A percentile compares a stretch with the other conserved stretches of the same genome.
Evolutionary conservation across 2,888 invertebrate species (phyloP).

Genomic region (Gastrophysa polygoni): DNA sequence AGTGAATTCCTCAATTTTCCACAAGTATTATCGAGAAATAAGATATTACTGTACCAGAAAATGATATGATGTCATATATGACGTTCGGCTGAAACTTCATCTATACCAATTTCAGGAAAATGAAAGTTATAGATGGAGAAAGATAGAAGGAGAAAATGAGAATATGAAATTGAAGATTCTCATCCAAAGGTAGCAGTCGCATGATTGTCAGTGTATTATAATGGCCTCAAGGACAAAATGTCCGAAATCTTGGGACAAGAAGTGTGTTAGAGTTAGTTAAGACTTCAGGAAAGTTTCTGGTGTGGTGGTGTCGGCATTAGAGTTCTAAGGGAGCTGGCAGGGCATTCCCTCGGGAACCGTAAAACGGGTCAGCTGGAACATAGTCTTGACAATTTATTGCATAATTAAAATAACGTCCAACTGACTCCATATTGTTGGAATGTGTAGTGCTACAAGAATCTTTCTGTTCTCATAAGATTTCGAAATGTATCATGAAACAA

Average conservation of each 20-base stretch:
- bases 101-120: no score
- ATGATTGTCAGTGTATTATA: background rate
- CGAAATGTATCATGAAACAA: no score
- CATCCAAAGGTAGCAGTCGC: no score
- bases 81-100: no score
- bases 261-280: constrained; percentile 21
- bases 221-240: background rate
- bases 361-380: constrained; percentile 33
- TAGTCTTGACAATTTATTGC: constrained; percentile 32
- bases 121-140: no score
- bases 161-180: no score
- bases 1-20: no score
- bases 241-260: background rate
- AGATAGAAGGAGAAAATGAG: no score
- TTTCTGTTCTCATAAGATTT: no score
- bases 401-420: constrained; percentile 32
- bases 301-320: constrained; percentile 29
- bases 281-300: constrained; percentile 28
- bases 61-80: no score
- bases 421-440: constrained; percentile 7
- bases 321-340: constrained; percentile 27
- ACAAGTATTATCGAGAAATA: no score
- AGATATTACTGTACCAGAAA: no score
- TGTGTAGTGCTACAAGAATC: background rate
- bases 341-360: constrained; percentile 29